Conservation (phyloP, 1,140 invertebrate genomes). For the Psix sp. region DNA sequence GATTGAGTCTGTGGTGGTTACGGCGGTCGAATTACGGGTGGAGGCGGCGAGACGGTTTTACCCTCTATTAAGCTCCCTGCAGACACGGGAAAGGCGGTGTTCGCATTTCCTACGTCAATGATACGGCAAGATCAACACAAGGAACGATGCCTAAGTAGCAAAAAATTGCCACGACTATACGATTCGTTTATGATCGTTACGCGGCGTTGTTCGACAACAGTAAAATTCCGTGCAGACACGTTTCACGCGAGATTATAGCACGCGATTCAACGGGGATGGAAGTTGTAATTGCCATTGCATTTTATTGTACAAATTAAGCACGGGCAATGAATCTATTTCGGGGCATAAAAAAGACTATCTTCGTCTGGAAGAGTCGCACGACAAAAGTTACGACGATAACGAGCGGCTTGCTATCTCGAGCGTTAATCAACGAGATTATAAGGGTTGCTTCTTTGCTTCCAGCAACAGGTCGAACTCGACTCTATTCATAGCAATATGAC, state of each 20-base stretch:
- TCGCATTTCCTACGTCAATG: conserved; percentile 64
- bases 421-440: conserved; percentile 59
- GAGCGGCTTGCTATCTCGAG: conserved; percentile 50
- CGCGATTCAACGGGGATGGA: no score
- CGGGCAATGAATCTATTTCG: conserved; percentile 28
- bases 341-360: conserved; percentile 22
- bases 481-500: conserved; percentile 16
- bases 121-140: conserved; percentile 58
- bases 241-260: no score
- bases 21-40: conserved; percentile 56
- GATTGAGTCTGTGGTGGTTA: conserved; percentile 54
- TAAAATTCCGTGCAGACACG: not conserved
- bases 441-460: conserved; percentile 58
- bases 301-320: conserved; percentile 10
- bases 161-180: conserved; percentile 49
- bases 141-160: conserved; percentile 52
- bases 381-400: conserved; percentile 22
- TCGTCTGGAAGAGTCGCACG: conserved; percentile 8
- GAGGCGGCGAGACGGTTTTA: conserved; percentile 72
- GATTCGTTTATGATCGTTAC: conserved; percentile 60
- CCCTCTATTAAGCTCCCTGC: conserved; percentile 77
- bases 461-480: conserved; percentile 45
- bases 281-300: conserved; percentile 9
- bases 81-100: conserved; percentile 76
- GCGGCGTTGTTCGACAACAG: conserved; percentile 9